Evolutionary conservation across 2,113 vertebrate genomes (phyloP).

Genomic region (Heterochromis multidens): DNA sequence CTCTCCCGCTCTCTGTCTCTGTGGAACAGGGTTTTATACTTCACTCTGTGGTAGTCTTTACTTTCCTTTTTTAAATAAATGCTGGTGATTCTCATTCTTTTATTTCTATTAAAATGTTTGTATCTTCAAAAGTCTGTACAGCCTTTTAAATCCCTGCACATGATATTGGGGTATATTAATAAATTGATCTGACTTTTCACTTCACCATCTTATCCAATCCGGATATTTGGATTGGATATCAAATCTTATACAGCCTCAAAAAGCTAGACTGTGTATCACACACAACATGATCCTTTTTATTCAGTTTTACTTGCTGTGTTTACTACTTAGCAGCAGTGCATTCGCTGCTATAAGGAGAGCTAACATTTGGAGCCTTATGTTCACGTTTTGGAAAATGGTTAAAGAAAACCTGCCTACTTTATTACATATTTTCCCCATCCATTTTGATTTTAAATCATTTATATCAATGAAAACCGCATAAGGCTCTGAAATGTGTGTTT

Average conservation of each 20-base stretch:
- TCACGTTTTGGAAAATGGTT: no score
- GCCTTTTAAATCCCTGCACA: neutral
- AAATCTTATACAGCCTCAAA: neutral
- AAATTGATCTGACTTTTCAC: neutral
- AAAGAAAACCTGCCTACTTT: no score
- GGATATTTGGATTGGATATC: neutral
- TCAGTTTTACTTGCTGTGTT: neutral
- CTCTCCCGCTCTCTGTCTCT: accelerated
- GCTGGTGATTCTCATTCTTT: neutral
- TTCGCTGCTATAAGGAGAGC: neutral
- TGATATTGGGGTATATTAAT: neutral
- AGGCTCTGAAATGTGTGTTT: no score
- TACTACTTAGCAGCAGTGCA: neutral
- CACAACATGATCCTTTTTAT: neutral
- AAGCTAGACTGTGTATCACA: accelerated
- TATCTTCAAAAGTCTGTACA: neutral
- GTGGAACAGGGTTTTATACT: neutral
- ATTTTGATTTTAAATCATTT: no score
- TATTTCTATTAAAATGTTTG: neutral
- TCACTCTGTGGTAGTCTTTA: neutral
- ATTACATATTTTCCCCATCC: no score
- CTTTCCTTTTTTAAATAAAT: accelerated
- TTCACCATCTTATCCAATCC: neutral
- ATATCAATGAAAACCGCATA: no score
- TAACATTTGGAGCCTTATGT: no score